These are phyloP conservation scores for Drosophila funebris DNA, from an alignment of 1,140 invertebrate genomes.

Conservation along the genomic window DNA sequence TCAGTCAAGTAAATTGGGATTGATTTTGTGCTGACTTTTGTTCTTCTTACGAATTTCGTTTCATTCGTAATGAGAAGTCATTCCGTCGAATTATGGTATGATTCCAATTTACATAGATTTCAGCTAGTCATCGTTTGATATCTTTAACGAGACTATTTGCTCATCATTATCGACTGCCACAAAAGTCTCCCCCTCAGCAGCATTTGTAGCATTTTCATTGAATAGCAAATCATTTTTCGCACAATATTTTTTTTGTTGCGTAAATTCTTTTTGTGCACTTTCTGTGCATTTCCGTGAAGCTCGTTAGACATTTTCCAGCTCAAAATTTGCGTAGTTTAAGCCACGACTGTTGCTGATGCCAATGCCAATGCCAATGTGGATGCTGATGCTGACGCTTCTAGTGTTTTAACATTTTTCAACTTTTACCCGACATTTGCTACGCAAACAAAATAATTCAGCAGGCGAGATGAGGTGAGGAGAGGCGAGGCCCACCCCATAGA, in stretches of 20 bases:
- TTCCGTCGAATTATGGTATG: not conserved
- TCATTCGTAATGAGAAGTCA: not conserved
- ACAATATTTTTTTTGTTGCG: conserved; percentile 11
- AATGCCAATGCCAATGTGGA: too few species aligned
- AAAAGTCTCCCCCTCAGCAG: not conserved
- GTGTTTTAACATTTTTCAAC: conserved; percentile 44
- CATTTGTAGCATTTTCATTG: conserved; percentile 36
- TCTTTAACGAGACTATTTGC: conserved; percentile 61
- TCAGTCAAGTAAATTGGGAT: not conserved
- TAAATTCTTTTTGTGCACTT: conserved; percentile 30
- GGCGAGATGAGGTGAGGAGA: not conserved
- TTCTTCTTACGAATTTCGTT: not conserved
- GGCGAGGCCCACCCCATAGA: not conserved
- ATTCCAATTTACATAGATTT: conserved; percentile 30
- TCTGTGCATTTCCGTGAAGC: conserved; percentile 57
- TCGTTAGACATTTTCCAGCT: conserved; percentile 53
- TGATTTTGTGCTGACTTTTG: not conserved
- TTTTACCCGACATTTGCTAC: conserved; percentile 59
- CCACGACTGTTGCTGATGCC: conserved; percentile 6
- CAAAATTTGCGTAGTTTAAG: conserved; percentile 37
- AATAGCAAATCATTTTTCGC: conserved; percentile 49
- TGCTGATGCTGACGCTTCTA: conserved; percentile 5
- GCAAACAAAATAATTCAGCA: conserved; percentile 58
- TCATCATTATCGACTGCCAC: conserved; percentile 50
- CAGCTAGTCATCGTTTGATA: conserved; percentile 37